phyloP scores from a whole-genome alignment of 2,113 vertebrate species.

The Cochlearius cochlearius region DNA sequence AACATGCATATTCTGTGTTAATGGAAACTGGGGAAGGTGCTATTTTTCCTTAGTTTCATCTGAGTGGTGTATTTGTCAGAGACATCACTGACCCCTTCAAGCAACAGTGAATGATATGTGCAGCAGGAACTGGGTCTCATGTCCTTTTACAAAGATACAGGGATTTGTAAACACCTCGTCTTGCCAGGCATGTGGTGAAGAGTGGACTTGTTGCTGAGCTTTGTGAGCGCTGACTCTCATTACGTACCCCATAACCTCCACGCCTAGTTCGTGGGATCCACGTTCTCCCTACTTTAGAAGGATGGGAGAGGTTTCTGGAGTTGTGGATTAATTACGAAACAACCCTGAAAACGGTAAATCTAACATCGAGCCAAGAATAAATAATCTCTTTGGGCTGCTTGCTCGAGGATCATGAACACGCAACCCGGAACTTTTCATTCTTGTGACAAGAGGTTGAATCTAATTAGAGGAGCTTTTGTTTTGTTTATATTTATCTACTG shows the following conservation, averaged over 20 bases:
- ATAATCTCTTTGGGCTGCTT: not conserved
- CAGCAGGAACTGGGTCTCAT: not conserved
- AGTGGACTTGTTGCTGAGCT: not conserved
- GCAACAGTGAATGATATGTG: accelerated
- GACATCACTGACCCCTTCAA: not conserved
- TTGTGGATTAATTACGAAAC: not conserved
- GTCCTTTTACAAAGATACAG: not conserved
- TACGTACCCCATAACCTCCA: not conserved
- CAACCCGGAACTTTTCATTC: not conserved
- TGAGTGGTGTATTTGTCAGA: not conserved
- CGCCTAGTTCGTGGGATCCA: not conserved
- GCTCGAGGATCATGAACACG: not conserved
- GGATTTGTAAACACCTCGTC: not conserved
- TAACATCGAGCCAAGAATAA: not conserved
- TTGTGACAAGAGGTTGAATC: not conserved
- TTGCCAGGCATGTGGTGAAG: not conserved
- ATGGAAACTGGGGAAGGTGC: not conserved
- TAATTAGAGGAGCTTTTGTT: not conserved
- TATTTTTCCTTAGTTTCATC: not conserved
- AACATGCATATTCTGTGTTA: not conserved
- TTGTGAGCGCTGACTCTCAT: not conserved
- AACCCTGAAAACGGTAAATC: not conserved
- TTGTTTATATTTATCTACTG: not conserved
- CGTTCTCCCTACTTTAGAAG: not conserved
- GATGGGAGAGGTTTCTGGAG: not conserved